These are phyloP conservation scores for Cheirogaleus major DNA, from an alignment of 2,797 vertebrate species.

Conservation along the genomic window DNA sequence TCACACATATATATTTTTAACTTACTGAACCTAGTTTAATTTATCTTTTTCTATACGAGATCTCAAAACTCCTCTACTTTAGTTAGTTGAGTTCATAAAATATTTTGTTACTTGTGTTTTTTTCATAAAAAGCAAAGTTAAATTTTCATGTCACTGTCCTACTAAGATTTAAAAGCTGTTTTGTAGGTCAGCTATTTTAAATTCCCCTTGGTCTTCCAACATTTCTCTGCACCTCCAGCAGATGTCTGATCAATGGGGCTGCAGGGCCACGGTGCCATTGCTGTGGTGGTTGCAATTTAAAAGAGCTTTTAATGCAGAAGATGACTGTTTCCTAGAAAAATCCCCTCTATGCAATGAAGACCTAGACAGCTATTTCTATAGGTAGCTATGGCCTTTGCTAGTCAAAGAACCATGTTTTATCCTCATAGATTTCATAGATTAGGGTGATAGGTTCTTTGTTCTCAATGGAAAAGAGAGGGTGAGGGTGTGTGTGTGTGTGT, in stretches of 20 bases:
- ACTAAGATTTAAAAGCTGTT: conserved; percentile 24
- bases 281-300: not conserved
- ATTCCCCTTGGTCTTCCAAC: not conserved
- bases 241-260: not conserved
- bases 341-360: not conserved
- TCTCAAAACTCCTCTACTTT: not conserved
- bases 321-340: not conserved
- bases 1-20: not conserved
- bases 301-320: not conserved
- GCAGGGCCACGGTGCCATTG: not conserved
- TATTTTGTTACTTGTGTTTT: conserved; percentile 54
- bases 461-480: not conserved
- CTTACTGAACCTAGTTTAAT: not conserved
- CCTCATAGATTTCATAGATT: not conserved
- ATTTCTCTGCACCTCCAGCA: not conserved
- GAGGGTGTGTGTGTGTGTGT: not conserved
- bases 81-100: conserved; percentile 53
- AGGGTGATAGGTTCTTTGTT: not conserved
- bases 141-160: conserved; percentile 51
- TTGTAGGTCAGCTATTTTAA: conserved; percentile 64
- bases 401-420: not conserved
- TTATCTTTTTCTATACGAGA: not conserved
- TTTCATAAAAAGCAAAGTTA: conserved; percentile 48
- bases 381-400: not conserved
- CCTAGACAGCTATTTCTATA: not conserved